Evolutionary conservation across 2,113 vertebrate species (phyloP).

Genomic region (Menura novaehollandiae): DNA sequence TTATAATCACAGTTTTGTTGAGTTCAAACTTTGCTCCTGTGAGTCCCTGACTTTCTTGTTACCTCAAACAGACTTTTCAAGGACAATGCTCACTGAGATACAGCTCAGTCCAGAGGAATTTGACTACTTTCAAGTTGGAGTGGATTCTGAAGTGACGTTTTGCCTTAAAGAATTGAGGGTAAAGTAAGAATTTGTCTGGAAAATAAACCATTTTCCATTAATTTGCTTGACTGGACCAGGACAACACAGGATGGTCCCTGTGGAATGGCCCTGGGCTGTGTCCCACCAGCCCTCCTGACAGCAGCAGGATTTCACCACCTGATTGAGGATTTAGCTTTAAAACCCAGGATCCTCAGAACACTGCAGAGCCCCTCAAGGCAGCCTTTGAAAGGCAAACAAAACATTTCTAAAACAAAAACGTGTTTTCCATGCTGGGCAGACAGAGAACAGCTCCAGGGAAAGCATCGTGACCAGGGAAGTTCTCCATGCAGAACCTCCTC

Average conservation of each 20-base stretch:
- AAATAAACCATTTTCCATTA: background rate
- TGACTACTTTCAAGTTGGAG: conserved; percentile 85
- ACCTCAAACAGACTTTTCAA: conserved; percentile 75
- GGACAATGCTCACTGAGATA: conserved; percentile 82
- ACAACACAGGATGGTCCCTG: background rate
- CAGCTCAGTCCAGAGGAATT: conserved; percentile 86
- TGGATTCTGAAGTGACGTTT: conserved; percentile 89
- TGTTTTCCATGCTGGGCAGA: background rate
- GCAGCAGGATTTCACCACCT: background rate
- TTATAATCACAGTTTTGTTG: background rate
- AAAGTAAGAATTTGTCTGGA: conserved; percentile 48
- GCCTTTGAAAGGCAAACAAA: background rate
- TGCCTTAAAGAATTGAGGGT: conserved; percentile 95
- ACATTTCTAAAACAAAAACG: background rate
- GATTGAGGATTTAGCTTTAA: background rate
- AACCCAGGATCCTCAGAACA: background rate
- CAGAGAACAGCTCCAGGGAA: background rate
- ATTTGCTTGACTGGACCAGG: background rate
- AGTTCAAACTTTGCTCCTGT: background rate
- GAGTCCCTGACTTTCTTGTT: background rate
- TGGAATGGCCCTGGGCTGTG: background rate
- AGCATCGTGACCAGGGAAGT: rapidly evolving
- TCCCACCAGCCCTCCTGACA: background rate
- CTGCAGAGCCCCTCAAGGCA: background rate
- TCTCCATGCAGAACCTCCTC: background rate